These are phyloP conservation scores for Balaenoptera acutorostrata DNA, from an alignment of 2,113 vertebrate species.

Conservation along the genomic window DNA sequence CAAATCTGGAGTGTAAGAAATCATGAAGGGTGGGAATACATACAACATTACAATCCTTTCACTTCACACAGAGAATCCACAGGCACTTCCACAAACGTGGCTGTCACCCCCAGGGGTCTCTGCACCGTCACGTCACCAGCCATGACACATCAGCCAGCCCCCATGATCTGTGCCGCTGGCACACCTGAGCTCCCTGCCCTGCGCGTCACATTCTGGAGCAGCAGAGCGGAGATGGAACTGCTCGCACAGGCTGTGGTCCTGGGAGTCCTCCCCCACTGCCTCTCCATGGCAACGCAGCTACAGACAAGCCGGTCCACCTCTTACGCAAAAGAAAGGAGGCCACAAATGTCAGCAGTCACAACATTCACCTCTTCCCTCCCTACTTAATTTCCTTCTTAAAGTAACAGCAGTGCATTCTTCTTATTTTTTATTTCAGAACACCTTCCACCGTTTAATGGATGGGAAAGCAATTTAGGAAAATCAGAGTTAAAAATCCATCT, in stretches of 20 bases:
- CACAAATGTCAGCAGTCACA: constrained; percentile 81
- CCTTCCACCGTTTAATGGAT: background rate
- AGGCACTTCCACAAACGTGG: constrained; percentile 55
- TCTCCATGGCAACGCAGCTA: constrained; percentile 92
- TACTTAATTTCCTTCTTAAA: constrained; percentile 76
- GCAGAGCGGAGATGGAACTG: constrained; percentile 74
- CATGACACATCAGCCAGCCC: constrained; percentile 70
- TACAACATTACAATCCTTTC: constrained; percentile 50
- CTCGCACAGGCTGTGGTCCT: constrained; percentile 71
- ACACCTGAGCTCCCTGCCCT: constrained; percentile 78
- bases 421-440: background rate
- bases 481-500: constrained; percentile 38
- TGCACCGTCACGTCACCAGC: constrained; percentile 73
- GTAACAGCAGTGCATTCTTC: constrained; percentile 51
- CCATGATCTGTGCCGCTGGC: constrained; percentile 63
- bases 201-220: constrained; percentile 73
- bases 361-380: constrained; percentile 72
- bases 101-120: constrained; percentile 41
- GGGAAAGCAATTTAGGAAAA: background rate
- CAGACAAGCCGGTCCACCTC: constrained; percentile 83
- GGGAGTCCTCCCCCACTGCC: constrained; percentile 82
- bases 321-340: constrained; percentile 85
- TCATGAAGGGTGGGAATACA: background rate
- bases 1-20: background rate
- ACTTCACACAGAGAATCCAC: constrained; percentile 17